phyloP scores from a whole-genome alignment of 2,113 vertebrate genomes.

The Capreolus pygargus region DNA sequence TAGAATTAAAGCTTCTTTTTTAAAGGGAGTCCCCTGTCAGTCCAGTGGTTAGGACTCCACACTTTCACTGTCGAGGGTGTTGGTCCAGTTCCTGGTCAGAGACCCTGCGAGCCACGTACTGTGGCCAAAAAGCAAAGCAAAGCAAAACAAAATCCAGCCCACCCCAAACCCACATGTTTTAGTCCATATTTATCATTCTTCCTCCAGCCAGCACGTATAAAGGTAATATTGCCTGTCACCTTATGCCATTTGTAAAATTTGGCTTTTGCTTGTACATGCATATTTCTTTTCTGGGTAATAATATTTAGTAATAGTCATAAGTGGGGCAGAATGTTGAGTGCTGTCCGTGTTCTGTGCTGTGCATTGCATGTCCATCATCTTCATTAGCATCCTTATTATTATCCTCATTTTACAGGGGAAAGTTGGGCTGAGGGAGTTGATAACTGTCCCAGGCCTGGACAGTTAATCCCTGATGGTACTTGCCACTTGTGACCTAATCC shows the following conservation, averaged over 20 bases:
- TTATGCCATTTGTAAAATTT: no score
- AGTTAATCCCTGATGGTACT: rapidly evolving
- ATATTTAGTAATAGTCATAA: neutral
- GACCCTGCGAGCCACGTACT: neutral
- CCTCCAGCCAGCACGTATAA: rapidly evolving
- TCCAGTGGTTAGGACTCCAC: neutral
- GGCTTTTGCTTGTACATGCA: neutral
- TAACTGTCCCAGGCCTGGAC: rapidly evolving
- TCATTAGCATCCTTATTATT: rapidly evolving
- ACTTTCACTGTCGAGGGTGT: neutral
- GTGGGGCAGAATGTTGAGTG: neutral
- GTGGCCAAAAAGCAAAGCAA: neutral
- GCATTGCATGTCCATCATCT: rapidly evolving
- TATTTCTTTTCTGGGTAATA: neutral
- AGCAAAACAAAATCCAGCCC: neutral
- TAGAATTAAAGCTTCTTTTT: neutral
- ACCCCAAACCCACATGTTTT: neutral
- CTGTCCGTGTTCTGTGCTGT: rapidly evolving
- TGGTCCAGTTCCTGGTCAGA: neutral
- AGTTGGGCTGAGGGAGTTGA: rapidly evolving
- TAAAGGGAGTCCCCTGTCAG: neutral
- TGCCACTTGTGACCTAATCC: rapidly evolving
- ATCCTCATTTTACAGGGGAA: neutral
- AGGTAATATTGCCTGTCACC: neutral
- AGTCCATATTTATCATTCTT: neutral